These are phyloP conservation scores for Sturnus vulgaris DNA, from an alignment of 2,113 vertebrate genomes.

Conservation along the genomic window DNA sequence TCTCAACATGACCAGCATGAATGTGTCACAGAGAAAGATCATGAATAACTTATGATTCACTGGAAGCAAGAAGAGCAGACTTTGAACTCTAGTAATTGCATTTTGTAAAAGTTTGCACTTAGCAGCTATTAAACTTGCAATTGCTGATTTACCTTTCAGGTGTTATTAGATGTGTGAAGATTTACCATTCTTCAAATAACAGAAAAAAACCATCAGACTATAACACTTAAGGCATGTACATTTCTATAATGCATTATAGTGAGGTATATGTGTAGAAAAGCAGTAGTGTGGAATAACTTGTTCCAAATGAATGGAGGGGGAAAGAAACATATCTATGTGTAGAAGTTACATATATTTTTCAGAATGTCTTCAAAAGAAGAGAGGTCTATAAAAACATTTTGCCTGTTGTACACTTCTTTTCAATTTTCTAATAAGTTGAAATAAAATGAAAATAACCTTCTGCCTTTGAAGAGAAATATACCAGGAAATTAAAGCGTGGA, in stretches of 20 bases:
- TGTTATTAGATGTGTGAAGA: background rate
- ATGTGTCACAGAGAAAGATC: background rate
- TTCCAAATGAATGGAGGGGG: rapidly evolving
- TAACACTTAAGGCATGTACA: background rate
- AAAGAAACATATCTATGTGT: background rate
- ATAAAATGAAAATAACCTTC: background rate
- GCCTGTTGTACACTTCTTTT: background rate
- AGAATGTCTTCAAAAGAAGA: background rate
- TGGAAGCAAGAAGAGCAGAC: background rate
- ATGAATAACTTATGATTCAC: slow-evolving; percentile 3
- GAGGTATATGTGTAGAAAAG: background rate
- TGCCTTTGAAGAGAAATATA: background rate
- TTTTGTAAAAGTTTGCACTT: background rate
- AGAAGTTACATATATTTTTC: background rate
- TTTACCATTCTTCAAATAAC: background rate
- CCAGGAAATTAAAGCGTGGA: background rate
- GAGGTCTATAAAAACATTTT: background rate
- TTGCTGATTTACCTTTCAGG: background rate
- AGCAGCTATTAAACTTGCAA: background rate
- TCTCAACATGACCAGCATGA: background rate
- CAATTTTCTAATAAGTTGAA: background rate
- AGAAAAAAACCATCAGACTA: background rate
- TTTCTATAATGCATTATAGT: background rate
- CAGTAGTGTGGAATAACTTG: background rate
- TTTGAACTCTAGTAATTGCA: background rate